Percentiles rank a stretch among this genome's conserved stretches.
Conservation (phyloP, 1,140 invertebrate genomes). For the Dinoponera quadriceps region DNA sequence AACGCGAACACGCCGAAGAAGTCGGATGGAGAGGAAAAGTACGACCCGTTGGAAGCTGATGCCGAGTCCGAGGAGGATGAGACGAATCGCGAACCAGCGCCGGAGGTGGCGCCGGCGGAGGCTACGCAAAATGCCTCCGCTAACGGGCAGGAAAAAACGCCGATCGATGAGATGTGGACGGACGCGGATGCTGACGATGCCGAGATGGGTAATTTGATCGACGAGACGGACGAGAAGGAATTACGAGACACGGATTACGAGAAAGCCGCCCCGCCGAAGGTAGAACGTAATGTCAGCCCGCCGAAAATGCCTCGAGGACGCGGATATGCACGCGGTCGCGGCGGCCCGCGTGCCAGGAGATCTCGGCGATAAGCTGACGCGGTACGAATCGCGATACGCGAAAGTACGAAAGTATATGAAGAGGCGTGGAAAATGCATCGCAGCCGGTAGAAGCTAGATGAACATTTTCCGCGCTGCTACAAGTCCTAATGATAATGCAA, state of each 20-base stretch:
- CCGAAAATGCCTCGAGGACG: conserved; percentile 64
- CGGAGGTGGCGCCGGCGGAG: conserved; percentile 52
- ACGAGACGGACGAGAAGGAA: conserved; percentile 78
- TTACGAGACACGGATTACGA: conserved; percentile 67
- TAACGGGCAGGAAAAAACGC: conserved; percentile 63
- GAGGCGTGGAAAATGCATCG: not conserved
- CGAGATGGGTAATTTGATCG: conserved; percentile 78
- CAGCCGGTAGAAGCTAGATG: not conserved
- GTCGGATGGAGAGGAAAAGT: conserved; percentile 76
- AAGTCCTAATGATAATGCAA: conserved; percentile 12
- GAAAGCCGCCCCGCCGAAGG: conserved; percentile 59
- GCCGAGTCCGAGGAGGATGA: conserved; percentile 76
- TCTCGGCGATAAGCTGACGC: conserved; percentile 80
- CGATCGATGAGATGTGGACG: conserved; percentile 77
- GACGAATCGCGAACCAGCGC: conserved; percentile 54
- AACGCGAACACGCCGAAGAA: conserved; percentile 69
- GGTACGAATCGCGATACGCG: not conserved
- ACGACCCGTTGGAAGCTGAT: conserved; percentile 82
- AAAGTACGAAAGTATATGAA: conserved; percentile 21
- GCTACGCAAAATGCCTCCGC: conserved; percentile 38
- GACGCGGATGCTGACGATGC: conserved; percentile 80
- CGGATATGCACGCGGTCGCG: conserved; percentile 74
- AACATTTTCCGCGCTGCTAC: conserved; percentile 12
- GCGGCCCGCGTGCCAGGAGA: conserved; percentile 80
- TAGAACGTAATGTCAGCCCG: conserved; percentile 63